These are phyloP conservation scores for Hoplodrina blanda DNA, from an alignment of 2,888 invertebrate species.

Conservation along the genomic window DNA sequence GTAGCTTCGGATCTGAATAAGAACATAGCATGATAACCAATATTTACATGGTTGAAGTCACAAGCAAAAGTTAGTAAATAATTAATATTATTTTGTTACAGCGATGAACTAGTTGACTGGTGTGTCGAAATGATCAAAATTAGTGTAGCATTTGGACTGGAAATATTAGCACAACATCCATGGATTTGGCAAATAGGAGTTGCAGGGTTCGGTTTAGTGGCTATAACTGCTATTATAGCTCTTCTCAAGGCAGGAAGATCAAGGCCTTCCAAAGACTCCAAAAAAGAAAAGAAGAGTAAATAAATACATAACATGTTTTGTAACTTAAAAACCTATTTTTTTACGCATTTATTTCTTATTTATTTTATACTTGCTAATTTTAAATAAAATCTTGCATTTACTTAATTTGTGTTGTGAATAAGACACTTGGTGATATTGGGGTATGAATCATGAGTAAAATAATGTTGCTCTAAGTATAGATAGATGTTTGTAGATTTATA, in stretches of 20 bases:
- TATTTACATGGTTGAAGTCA: no score
- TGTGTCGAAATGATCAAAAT: conserved; percentile 84
- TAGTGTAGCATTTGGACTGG: conserved; percentile 78
- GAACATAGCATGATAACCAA: no score
- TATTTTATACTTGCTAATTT: conserved; percentile 30
- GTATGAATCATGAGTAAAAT: conserved; percentile 27
- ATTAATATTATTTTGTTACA: conserved; percentile 71
- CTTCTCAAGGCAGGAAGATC: conserved; percentile 83
- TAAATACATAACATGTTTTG: conserved; percentile 61
- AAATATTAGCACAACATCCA: conserved; percentile 81
- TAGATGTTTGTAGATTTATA: conserved; percentile 21
- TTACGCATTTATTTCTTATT: conserved; percentile 47
- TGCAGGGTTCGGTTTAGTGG: conserved; percentile 87
- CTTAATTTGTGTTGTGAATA: conserved; percentile 41
- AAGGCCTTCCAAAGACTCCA: conserved; percentile 78
- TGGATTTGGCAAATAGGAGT: conserved; percentile 89
- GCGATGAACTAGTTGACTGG: conserved; percentile 88
- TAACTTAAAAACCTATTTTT: conserved; percentile 31
- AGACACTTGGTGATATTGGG: conserved; percentile 41
- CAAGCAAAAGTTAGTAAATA: no score
- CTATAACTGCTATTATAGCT: conserved; percentile 86
- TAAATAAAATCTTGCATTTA: conserved; percentile 52
- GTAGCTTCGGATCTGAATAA: no score
- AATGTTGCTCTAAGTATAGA: conserved; percentile 18
- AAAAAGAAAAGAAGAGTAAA: conserved; percentile 88